Percentiles rank a stretch among this genome's conserved stretches.
These are phyloP conservation scores for Hassar affinis DNA, from an alignment of 2,113 vertebrate genomes.

Conservation along the genomic window DNA sequence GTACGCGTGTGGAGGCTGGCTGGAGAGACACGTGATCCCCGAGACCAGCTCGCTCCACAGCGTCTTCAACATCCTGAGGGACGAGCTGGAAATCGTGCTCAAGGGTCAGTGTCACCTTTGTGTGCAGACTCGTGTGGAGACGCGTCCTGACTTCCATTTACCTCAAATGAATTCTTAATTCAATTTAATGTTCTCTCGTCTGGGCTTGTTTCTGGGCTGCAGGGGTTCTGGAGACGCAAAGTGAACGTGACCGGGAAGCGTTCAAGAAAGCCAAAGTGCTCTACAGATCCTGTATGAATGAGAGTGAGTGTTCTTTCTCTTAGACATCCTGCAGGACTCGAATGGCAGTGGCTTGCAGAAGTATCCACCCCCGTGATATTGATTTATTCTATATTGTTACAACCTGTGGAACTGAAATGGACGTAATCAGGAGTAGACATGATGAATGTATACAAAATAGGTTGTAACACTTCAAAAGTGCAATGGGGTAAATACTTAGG, in stretches of 20 bases:
- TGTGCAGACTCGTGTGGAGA: neutral
- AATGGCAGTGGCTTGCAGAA: neutral
- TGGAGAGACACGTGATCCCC: conserved; percentile 86
- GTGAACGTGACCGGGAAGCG: conserved; percentile 79
- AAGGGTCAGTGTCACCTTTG: conserved; percentile 78
- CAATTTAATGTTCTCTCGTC: neutral
- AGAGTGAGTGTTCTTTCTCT: conserved; percentile 77
- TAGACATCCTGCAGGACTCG: neutral
- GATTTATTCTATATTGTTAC: neutral
- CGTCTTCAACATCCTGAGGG: conserved; percentile 89
- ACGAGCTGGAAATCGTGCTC: conserved; percentile 91
- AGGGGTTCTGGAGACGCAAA: conserved; percentile 85
- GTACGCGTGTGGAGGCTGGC: conserved; percentile 93
- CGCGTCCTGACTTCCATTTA: neutral
- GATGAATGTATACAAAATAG: neutral
- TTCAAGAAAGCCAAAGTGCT: conserved; percentile 89
- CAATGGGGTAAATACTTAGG: neutral
- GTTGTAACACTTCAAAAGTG: too few species aligned
- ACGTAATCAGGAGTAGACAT: neutral
- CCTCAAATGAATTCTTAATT: neutral
- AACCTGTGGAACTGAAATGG: neutral
- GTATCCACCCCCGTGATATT: neutral
- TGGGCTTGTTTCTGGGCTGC: conserved; percentile 21
- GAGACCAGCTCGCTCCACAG: conserved; percentile 93
- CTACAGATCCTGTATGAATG: conserved; percentile 94